A percentile compares a stretch with the other conserved stretches of the same genome.
phyloP scores from a whole-genome alignment of 1,140 invertebrate species.

The Apis laboriosa region DNA sequence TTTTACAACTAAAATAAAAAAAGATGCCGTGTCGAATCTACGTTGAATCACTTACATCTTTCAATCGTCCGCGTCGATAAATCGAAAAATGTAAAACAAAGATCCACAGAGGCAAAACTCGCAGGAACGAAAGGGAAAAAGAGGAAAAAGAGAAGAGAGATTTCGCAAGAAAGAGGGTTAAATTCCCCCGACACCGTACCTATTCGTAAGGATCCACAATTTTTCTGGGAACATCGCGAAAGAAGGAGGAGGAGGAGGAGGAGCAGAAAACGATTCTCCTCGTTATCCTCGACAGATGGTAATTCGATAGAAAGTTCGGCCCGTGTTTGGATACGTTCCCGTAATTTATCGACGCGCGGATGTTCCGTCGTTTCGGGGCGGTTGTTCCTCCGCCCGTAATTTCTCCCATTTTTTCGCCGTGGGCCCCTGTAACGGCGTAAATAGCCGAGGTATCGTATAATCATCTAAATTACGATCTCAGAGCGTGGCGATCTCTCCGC shows the following conservation, averaged over 20 bases:
- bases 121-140: neutral
- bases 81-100: no score
- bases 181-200: neutral
- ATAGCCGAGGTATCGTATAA: constrained; percentile 45
- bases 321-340: constrained; percentile 14
- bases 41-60: no score
- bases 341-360: constrained; percentile 33
- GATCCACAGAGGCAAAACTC: neutral
- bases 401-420: constrained; percentile 29
- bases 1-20: no score
- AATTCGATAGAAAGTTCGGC: constrained; percentile 38
- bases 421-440: constrained; percentile 24
- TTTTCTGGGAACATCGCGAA: neutral
- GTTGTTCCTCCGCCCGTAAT: constrained; percentile 31
- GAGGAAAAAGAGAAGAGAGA: no score
- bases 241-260: no score
- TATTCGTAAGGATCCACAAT: neutral
- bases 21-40: no score
- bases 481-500: constrained; percentile 3
- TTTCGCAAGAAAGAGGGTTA: neutral
- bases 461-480: constrained; percentile 50
- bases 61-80: no score
- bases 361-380: constrained; percentile 20
- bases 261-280: neutral
- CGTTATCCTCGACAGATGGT: constrained; percentile 33